A percentile compares a stretch with the other conserved stretches of the same genome.
Evolutionary conservation across 2,113 vertebrate genomes (phyloP).

Genomic region (Vulpes lagopus): DNA sequence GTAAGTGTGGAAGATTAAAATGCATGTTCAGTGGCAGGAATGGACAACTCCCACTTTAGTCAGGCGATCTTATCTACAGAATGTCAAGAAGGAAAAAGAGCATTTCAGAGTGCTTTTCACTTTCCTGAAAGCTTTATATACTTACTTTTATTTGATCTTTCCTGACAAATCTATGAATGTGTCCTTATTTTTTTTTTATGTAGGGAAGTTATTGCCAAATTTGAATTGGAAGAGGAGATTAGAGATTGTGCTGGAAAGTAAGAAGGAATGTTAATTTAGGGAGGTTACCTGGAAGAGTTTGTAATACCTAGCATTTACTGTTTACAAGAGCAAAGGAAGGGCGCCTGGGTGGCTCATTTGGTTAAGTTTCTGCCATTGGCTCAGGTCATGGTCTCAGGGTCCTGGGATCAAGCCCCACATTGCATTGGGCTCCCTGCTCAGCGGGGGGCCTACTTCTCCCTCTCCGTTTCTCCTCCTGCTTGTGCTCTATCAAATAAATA

Average conservation of each 20-base stretch:
- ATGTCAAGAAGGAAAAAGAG: slow-evolving; percentile 33
- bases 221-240: slow-evolving; percentile 16
- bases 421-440: too few relatives aligned
- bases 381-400: too few relatives aligned
- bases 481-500: too few relatives aligned
- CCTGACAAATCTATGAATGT: not conserved
- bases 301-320: not conserved
- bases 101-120: not conserved
- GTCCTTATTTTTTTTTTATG: not conserved
- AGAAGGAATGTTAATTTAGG: not conserved
- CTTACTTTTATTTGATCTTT: slow-evolving; percentile 49
- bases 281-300: not conserved
- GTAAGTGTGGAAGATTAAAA: slow-evolving; percentile 50
- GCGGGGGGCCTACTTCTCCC: too few relatives aligned
- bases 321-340: not conserved
- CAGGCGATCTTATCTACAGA: not conserved
- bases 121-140: slow-evolving; percentile 56
- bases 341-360: too few relatives aligned
- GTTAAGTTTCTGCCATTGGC: too few relatives aligned
- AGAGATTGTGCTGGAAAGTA: slow-evolving; percentile 34
- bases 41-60: not conserved
- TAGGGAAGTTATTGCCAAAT: slow-evolving; percentile 26
- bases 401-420: too few relatives aligned
- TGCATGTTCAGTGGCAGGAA: not conserved
- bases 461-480: too few relatives aligned